Base-by-base conservation (phyloP, 2,113 vertebrate species). In the Platichthys stellatus region DNA sequence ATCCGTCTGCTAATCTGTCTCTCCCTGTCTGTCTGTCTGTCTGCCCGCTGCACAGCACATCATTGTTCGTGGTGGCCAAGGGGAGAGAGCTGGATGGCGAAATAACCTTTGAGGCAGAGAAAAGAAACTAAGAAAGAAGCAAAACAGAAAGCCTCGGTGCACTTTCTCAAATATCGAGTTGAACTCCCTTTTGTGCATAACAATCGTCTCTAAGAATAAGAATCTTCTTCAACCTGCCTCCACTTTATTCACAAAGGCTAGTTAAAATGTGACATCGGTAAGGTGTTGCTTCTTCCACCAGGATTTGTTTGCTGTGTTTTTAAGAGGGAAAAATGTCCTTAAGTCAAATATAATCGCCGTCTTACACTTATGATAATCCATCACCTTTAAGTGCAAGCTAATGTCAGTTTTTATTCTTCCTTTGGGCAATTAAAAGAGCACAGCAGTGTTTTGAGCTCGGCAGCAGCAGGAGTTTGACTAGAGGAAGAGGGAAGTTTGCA, bases 1-100 rank as follows among this genome's bases (percentile, higher is more conserved):
- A 57, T 76, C 82, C 69, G 83, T 78, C 87, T 85, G 76, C 14
- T 77, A 72, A 90, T 84, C 84, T 74, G 63, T 82, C 76, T 83
- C 75, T 62, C 63, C 21, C 28, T 43, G 12, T 45, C 71, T 49
- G 63, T 69, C 77, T 66, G 53, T 69, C 77, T 66, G 53, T 62
- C 75, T 67, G 51, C 72, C 60, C 59, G 65, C 53, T 13, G 40
- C 58, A 63, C 12, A 23, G 76, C 56, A 28, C 71, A 35, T 73
- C 51, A 38, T 64, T 72, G 38, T 68, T 47, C 40, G 54, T 75
- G 85, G 73, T 86, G 82, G 58, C 69, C 63, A 12, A 28, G 43
- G 47, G 49, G n/a, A 40, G 47, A 53, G 26, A 76, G 70, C 47
- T 23, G 40, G 63, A 59, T 31, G 63, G 51, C 1, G 12, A 83